A percentile compares a stretch with the other conserved stretches of the same genome.
Conservation (phyloP, 2,888 invertebrate genomes). For the Odontomyia ornata region DNA sequence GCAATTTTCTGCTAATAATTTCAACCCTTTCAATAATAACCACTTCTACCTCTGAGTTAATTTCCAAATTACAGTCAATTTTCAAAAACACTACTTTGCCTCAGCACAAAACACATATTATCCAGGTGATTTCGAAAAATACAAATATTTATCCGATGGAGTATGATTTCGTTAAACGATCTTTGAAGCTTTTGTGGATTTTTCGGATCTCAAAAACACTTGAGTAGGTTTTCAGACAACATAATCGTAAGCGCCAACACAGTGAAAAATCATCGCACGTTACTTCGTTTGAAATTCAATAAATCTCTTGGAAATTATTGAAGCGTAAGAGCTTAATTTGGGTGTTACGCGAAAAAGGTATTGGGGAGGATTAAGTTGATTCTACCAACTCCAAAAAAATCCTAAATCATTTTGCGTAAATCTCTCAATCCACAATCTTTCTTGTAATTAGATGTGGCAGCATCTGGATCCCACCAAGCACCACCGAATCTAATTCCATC, state of each 20-base stretch:
- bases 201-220: no score
- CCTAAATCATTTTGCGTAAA: not conserved
- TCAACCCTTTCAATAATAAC: no score
- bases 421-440: not conserved
- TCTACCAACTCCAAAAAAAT: no score
- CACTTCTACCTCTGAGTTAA: not conserved
- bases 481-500: not conserved
- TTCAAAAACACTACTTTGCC: no score
- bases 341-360: not conserved
- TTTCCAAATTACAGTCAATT: not conserved
- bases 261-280: not conserved
- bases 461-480: not conserved
- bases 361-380: no score
- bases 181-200: no score
- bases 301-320: not conserved
- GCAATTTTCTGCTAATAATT: not conserved
- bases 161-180: no score
- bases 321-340: not conserved
- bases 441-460: constrained; percentile 26
- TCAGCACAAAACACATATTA: no score
- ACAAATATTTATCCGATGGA: not conserved
- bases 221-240: no score
- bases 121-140: constrained; percentile 4
- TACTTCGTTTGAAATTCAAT: not conserved
- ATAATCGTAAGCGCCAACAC: no score